Conservation (phyloP, 2,888 invertebrate species). For the Stegophylla sp. region DNA sequence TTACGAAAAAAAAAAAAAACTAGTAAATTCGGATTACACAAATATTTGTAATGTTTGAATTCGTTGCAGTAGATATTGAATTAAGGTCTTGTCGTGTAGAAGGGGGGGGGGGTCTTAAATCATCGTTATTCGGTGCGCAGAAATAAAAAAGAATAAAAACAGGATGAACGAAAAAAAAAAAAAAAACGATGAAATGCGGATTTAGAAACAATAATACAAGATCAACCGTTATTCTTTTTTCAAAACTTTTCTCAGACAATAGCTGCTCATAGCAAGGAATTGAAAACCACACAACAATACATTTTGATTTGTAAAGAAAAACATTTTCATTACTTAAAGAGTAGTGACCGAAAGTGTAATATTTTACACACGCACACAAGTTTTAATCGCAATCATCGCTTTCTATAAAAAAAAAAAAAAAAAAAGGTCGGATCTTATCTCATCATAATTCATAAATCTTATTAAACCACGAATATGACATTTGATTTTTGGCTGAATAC, state of each 20-base stretch:
- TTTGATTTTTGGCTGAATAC: too few relatives aligned
- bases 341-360: background rate
- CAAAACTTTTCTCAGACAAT: background rate
- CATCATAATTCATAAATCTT: background rate
- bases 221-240: background rate
- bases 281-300: conserved; percentile 6
- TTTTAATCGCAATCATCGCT: background rate
- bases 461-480: background rate
- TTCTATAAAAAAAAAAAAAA: background rate
- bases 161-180: too few relatives aligned
- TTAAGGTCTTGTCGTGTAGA: too few relatives aligned
- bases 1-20: too few relatives aligned
- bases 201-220: too few relatives aligned
- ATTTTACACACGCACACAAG: background rate
- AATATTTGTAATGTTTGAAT: too few relatives aligned
- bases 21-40: too few relatives aligned
- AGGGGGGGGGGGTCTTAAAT: too few relatives aligned
- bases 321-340: background rate
- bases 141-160: too few relatives aligned
- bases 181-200: background rate
- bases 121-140: too few relatives aligned
- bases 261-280: background rate
- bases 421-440: background rate
- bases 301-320: background rate
- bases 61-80: too few relatives aligned